Percentiles rank a stretch among this genome's conserved stretches.
Conservation (phyloP, 2,888 invertebrate genomes). For the Eristalis intricaria region DNA sequence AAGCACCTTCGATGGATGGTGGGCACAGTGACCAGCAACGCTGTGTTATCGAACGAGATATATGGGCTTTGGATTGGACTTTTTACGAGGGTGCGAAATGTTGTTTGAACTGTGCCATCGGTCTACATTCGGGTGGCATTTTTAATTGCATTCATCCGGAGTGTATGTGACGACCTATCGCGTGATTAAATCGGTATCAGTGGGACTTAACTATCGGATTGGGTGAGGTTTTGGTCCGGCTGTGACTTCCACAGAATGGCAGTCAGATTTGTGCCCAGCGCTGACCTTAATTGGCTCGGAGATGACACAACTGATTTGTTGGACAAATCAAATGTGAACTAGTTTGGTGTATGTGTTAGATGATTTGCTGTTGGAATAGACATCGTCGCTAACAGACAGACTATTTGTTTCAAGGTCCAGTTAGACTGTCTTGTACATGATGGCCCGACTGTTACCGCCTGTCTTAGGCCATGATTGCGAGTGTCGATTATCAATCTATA, state of each 20-base stretch:
- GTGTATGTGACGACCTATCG: background rate
- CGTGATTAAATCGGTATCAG: background rate
- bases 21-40: background rate
- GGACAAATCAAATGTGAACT: background rate
- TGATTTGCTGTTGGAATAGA: background rate
- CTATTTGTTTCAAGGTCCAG: no score
- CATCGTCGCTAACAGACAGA: no score
- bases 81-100: conserved; percentile 1
- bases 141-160: background rate
- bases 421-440: no score
- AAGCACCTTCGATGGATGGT: background rate
- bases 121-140: background rate
- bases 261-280: background rate
- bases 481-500: no score
- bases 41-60: background rate
- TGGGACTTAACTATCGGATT: background rate
- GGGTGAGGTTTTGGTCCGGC: background rate
- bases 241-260: no score
- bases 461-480: no score
- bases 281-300: background rate
- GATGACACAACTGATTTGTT: background rate
- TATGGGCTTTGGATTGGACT: background rate
- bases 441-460: no score
- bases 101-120: background rate
- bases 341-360: background rate